A percentile compares a stretch with the other conserved stretches of the same genome.
Conservation (phyloP, 2,888 invertebrate species). For the Zygothrica quintamaculata region DNA sequence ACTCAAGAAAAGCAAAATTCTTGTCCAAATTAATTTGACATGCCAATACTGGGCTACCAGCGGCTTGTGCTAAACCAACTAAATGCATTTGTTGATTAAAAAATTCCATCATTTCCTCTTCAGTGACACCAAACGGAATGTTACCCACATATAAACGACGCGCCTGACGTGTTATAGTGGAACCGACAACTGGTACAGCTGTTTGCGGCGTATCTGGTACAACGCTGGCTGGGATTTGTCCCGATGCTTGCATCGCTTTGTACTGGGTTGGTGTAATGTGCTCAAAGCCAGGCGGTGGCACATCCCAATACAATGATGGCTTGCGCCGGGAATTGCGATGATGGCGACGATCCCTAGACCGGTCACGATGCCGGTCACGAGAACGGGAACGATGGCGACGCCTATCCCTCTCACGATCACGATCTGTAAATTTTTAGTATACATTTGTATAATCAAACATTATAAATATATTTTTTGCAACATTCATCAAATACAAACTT, state of each 20-base stretch:
- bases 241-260: conserved; percentile 94
- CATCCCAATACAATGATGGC: conserved; percentile 98
- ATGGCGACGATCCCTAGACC: conserved; percentile 73
- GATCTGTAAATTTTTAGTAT: too few species aligned
- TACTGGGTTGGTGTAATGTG: conserved; percentile 98
- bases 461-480: too few species aligned
- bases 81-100: conserved; percentile 99
- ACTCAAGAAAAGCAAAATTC: conserved; percentile 99
- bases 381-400: conserved; percentile 74
- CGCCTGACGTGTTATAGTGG: conserved; percentile 97
- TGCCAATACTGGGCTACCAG: conserved; percentile 98
- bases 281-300: conserved; percentile 99
- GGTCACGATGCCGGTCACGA: conserved; percentile 70
- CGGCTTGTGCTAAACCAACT: conserved; percentile 98
- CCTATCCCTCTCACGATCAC: conserved; percentile 67
- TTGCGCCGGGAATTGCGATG: conserved; percentile 90
- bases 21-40: conserved; percentile 99
- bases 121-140: conserved; percentile 99
- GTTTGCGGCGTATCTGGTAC: conserved; percentile 96
- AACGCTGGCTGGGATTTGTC: conserved; percentile 97
- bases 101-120: conserved; percentile 99
- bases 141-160: conserved; percentile 98
- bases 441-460: too few species aligned
- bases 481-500: neutral
- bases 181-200: conserved; percentile 98